Base-by-base conservation (phyloP, 92 coral and sea anemone species). In the Zoanthus gigantus region DNA sequence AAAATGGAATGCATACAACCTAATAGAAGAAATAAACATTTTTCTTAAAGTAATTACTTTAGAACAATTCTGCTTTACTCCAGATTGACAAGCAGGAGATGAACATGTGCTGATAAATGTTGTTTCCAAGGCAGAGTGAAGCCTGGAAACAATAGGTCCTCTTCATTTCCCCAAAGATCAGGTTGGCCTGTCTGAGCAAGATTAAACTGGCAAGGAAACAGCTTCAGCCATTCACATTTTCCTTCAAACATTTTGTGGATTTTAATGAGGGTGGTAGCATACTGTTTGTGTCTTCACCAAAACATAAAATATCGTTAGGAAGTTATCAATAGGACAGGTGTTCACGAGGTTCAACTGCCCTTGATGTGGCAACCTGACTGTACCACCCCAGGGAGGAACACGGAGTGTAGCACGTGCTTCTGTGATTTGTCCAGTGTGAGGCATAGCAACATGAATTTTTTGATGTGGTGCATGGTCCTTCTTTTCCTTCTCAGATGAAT, bases 301-400 rank as follows among this genome's bases (percentile, higher is more conserved):
- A 7, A 34, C 87, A 83, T 91, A 88, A 30, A 91, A 73, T 28
- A 91, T 84, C 2, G 86, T 77, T 68, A 91, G 60, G 48, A 84
- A 91, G 72, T 91, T 88, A n/a, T 91, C 94, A 34, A 88, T 83
- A 2, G 88, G 78, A 56, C 79, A 84, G 6, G 86, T 82, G 66
- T 82, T 82, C 14, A 32, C 23, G 15, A 58, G 10, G 37, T 16
- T 17, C 16, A 30, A 1, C 23, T 16, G 18, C 11, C 60, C 45
- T 13, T 63, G 9, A n/a, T 47, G 17, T 12, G 79, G 79, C 31
- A 84, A 0, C 15, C 2, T 6, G 2, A 84, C 69, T 7, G 18
- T 6, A 12, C 78, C 79, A 13, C 79, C 87, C 87, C 71, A 71
- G 3, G 80, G 80, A 1, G 80, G 88, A 1, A 84, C 80, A 5